A percentile compares a stretch with the other conserved stretches of the same genome.
phyloP scores from a whole-genome alignment of 2,113 vertebrate genomes.

The Eulacestoma nigropectus region DNA sequence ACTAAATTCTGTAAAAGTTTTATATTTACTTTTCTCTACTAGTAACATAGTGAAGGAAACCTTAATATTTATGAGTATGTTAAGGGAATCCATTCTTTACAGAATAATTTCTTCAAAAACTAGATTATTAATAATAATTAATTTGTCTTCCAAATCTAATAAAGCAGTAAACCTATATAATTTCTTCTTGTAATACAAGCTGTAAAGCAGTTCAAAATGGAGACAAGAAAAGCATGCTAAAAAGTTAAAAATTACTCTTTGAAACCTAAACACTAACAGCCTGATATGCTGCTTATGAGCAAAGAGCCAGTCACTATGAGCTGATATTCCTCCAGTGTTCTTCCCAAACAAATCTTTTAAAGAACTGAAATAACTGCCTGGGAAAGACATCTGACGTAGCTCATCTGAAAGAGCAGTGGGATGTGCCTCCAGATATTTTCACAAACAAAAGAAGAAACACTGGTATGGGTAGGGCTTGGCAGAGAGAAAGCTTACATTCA shows the following conservation, averaged over 20 bases:
- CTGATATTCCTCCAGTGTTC: background rate
- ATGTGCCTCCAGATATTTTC: background rate
- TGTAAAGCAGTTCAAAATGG: background rate
- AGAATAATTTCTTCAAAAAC: background rate
- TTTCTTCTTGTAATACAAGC: background rate
- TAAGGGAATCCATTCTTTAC: background rate
- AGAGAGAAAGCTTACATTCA: background rate
- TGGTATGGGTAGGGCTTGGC: background rate
- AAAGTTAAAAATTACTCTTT: background rate
- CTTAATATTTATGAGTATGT: background rate
- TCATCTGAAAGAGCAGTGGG: background rate
- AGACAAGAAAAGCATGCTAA: background rate
- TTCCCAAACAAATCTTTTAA: background rate
- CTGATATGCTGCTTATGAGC: background rate
- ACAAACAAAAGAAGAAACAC: background rate
- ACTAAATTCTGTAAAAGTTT: background rate
- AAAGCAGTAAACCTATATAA: background rate
- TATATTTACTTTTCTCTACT: background rate
- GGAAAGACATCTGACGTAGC: background rate
- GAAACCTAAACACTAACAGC: background rate
- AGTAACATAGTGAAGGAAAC: background rate
- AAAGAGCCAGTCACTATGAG: background rate
- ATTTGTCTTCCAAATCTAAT: background rate
- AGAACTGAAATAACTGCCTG: background rate
- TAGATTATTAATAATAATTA: background rate